Conservation (phyloP, 2,888 invertebrate species). For the Acanthoscelides obtectus region DNA sequence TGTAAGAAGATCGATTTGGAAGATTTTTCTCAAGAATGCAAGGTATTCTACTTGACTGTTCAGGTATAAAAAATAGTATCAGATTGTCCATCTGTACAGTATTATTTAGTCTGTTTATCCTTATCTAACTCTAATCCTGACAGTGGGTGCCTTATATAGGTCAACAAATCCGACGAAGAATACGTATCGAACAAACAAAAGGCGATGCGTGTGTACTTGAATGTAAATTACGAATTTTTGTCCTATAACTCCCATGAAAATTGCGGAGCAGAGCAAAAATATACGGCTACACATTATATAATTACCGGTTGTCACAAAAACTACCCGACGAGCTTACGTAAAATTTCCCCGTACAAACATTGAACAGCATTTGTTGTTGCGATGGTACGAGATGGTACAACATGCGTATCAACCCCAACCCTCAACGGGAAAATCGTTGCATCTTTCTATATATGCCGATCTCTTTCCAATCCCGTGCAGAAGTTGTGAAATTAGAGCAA, state of each 20-base stretch:
- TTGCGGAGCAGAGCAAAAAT: not conserved
- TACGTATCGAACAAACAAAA: not conserved
- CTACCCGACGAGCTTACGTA: conserved; percentile 9
- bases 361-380: conserved; percentile 30
- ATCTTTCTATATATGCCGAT: conserved; percentile 19
- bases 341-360: conserved; percentile 26
- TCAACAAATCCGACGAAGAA: not conserved
- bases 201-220: not conserved
- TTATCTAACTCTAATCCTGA: no score
- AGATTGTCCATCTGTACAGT: no score
- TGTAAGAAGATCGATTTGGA: no score
- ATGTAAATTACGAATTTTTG: not conserved
- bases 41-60: no score
- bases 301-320: conserved; percentile 1
- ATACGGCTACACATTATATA: not conserved
- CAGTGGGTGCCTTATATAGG: not conserved
- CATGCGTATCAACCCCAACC: conserved; percentile 36
- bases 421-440: conserved; percentile 27
- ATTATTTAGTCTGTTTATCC: no score
- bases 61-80: no score
- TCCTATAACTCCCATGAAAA: not conserved
- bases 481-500: not conserved
- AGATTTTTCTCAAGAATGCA: no score
- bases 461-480: conserved; percentile 19
- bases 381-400: conserved; percentile 40